These are phyloP conservation scores for Telenomus remus DNA, from an alignment of 1,140 invertebrate genomes.

Conservation along the genomic window DNA sequence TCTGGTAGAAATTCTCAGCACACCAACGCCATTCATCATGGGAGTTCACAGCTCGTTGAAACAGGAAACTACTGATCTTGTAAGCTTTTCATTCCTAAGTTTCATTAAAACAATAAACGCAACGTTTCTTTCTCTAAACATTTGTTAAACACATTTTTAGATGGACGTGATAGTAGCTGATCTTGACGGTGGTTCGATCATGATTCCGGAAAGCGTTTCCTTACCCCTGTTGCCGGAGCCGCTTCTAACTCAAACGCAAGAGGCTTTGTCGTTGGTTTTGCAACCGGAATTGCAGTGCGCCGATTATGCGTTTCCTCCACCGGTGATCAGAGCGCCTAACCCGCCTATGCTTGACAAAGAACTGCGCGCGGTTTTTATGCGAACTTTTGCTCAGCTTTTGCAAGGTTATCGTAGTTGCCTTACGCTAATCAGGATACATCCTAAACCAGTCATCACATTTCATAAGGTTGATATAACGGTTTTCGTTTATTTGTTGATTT, in stretches of 20 bases:
- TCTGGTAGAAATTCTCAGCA: conserved; percentile 93
- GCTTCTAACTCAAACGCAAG: conserved; percentile 84
- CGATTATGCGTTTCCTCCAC: conserved; percentile 91
- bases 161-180: conserved; percentile 98
- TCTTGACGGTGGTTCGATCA: conserved; percentile 94
- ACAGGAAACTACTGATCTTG: conserved; percentile 90
- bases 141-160: conserved; percentile 73
- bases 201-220: conserved; percentile 88
- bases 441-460: conserved; percentile 96
- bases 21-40: conserved; percentile 98
- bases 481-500: conserved; percentile 10
- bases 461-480: conserved; percentile 85
- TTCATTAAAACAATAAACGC: neutral
- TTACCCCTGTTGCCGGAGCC: conserved; percentile 87
- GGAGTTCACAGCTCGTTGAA: conserved; percentile 94
- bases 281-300: conserved; percentile 91
- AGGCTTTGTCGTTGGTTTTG: conserved; percentile 86
- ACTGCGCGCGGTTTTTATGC: conserved; percentile 95
- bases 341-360: conserved; percentile 92
- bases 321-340: conserved; percentile 77
- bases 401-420: conserved; percentile 97
- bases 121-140: no score
- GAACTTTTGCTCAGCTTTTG: conserved; percentile 93
- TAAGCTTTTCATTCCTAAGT: conserved; percentile 70
- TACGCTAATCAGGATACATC: conserved; percentile 96